Percentiles rank a stretch among this genome's conserved stretches.
Conservation (phyloP, 2,888 invertebrate species). For the Limnephilus lunatus region DNA sequence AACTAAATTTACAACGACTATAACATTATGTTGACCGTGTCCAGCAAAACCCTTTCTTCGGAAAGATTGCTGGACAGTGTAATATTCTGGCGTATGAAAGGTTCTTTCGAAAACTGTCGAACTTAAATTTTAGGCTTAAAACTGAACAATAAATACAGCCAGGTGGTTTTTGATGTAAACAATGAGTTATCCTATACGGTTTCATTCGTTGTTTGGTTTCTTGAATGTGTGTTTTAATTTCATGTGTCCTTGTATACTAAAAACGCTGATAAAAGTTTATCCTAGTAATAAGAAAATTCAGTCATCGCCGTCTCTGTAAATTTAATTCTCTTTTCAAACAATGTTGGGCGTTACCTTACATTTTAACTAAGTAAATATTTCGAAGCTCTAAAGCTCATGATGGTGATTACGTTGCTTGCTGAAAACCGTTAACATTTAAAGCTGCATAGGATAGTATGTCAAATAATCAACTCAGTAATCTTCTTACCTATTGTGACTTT, state of each 20-base stretch:
- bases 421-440: background rate
- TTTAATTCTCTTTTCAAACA: background rate
- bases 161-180: too few relatives aligned
- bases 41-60: background rate
- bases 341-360: background rate
- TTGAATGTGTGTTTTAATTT: background rate
- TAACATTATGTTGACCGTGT: background rate
- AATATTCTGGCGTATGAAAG: too few relatives aligned
- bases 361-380: background rate
- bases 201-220: too few relatives aligned
- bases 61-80: background rate
- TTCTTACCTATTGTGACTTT: background rate
- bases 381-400: background rate
- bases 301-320: background rate
- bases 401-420: background rate
- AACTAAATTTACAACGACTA: background rate
- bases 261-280: background rate
- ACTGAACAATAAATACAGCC: too few relatives aligned
- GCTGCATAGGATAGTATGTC: too few relatives aligned
- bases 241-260: background rate
- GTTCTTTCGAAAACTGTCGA: background rate
- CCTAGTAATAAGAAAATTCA: background rate
- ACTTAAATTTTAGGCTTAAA: too few relatives aligned
- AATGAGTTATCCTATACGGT: too few relatives aligned
- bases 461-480: background rate